A percentile compares a stretch with the other conserved stretches of the same genome.
Conservation (phyloP, 2,888 invertebrate species). For the Pyralis farinalis region DNA sequence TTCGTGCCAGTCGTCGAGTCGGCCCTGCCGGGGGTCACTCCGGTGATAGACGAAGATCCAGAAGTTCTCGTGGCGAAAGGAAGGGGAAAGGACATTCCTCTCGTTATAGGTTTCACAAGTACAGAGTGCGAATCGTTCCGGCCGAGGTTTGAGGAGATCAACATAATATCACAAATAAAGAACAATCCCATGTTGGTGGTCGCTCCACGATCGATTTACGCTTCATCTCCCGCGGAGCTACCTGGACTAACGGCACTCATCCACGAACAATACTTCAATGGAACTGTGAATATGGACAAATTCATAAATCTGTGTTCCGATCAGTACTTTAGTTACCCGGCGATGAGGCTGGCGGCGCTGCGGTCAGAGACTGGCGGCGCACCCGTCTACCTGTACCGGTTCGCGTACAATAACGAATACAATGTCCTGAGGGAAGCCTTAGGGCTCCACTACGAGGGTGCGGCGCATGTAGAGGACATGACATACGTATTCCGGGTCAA, state of each 20-base stretch:
- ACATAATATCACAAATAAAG: constrained; percentile 13
- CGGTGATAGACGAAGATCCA: constrained; percentile 31
- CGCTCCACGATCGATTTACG: constrained; percentile 12
- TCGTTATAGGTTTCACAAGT: constrained; percentile 25
- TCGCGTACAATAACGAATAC: constrained; percentile 55
- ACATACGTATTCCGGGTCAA: constrained; percentile 73
- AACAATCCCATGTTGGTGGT: constrained; percentile 15
- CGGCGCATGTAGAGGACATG: constrained; percentile 82
- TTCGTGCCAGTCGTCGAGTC: constrained; percentile 28
- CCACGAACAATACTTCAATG: constrained; percentile 18
- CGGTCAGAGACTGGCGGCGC: constrained; percentile 21
- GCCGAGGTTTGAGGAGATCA: constrained; percentile 9
- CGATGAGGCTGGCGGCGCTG: constrained; percentile 19
- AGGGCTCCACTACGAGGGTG: constrained; percentile 62
- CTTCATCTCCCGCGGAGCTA: constrained; percentile 6
- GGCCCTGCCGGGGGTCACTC: constrained; percentile 19
- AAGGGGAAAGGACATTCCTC: constrained; percentile 24
- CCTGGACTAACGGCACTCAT: constrained; percentile 10
- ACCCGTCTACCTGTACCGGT: constrained; percentile 64
- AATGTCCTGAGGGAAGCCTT: constrained; percentile 59
- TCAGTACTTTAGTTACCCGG: constrained; percentile 22
- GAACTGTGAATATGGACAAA: constrained; percentile 16
- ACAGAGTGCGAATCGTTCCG: constrained; percentile 21
- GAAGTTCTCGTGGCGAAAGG: constrained; percentile 22
- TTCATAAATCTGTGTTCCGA: constrained; percentile 18